Base-by-base conservation (phyloP, 2,888 invertebrate species). In the Azorinus chamasolen region DNA sequence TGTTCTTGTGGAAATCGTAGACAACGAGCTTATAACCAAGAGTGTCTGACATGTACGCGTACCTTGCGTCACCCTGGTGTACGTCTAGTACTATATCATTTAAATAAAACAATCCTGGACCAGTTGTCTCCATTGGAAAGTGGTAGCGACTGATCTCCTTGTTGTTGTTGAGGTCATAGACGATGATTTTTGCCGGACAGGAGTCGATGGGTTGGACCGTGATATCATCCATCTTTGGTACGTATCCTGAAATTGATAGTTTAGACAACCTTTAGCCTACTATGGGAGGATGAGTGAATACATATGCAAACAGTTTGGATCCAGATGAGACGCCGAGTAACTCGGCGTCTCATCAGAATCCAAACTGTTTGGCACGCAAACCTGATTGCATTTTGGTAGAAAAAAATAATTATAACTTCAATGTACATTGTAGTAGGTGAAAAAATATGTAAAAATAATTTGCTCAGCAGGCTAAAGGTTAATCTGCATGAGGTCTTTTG, bases 81-180 rank as follows among this genome's bases (percentile, higher is more conserved):
- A 77, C 82, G 20, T 80, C 81, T 20, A 87, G 51, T 18, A 87
- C 87, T 1, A 87, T 59, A 41, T 87, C 87, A 45, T 86, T 85
- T n/a, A 87, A 69, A 55, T 83, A 87, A 51, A 68, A 83, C 14
- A 65, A 46, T 18, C 74, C 79, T 5, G 24, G 50, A 8, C 81
- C 80, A 2, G 70, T 65, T 2, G 79, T 64, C 2, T n/a, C 45
- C 6, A 32, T 24, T 0, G 85, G 79, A 46, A 87, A 86, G 8
- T 41, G 37, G 57, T 84, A 81, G 0, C 82, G 62, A 48, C 70
- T 74, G 4, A 85, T 62, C 41, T 80, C 81, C 27, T 20, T 16
- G 14, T 79, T 53, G 2, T 69, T 73, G 24, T 81, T 58, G 37
- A 88, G 22, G 61, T 88, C 84, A 43, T 71, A 86, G 2, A 87